A percentile compares a stretch with the other conserved stretches of the same genome.
Conservation (phyloP, 2,797 vertebrate species). For the Hydrolagus colliei region DNA sequence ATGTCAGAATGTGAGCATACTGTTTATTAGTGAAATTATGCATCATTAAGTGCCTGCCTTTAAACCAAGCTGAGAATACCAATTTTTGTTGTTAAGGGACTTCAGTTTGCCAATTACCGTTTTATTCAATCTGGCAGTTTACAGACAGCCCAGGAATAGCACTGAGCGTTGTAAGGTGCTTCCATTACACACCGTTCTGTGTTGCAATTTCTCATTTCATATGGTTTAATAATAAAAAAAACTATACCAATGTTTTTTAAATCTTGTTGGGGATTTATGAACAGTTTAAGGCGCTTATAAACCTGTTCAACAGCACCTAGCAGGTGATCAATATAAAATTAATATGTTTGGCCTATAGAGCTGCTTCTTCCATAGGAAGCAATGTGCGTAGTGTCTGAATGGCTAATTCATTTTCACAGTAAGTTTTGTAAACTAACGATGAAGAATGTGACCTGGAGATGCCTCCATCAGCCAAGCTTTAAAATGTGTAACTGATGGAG, state of each 20-base stretch:
- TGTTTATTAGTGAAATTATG: conserved; percentile 31
- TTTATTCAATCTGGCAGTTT: conserved; percentile 25
- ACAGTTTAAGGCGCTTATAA: conserved; percentile 15
- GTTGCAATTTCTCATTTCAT: conserved; percentile 13
- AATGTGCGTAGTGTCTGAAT: not conserved
- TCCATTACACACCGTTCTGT: not conserved
- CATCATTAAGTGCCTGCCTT: conserved; percentile 29
- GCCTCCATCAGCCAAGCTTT: not conserved
- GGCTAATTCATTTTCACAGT: not conserved
- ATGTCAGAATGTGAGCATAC: conserved; percentile 30
- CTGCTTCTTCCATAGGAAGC: not conserved
- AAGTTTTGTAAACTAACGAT: not conserved
- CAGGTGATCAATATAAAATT: conserved; percentile 14
- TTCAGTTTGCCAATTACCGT: conserved; percentile 23
- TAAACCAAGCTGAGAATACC: conserved; percentile 27
- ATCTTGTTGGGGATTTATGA: conserved; percentile 3
- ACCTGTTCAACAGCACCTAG: not conserved
- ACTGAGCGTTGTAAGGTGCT: not conserved
- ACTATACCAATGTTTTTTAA: not conserved
- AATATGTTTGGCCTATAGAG: not conserved
- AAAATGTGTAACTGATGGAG: not conserved
- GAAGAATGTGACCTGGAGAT: not conserved
- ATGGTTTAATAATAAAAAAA: conserved; percentile 16
- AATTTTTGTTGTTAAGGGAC: conserved; percentile 26
- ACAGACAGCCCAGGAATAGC: conserved; percentile 15